phyloP scores from a whole-genome alignment of 2,888 invertebrate species.

The Stegophylla sp. region DNA sequence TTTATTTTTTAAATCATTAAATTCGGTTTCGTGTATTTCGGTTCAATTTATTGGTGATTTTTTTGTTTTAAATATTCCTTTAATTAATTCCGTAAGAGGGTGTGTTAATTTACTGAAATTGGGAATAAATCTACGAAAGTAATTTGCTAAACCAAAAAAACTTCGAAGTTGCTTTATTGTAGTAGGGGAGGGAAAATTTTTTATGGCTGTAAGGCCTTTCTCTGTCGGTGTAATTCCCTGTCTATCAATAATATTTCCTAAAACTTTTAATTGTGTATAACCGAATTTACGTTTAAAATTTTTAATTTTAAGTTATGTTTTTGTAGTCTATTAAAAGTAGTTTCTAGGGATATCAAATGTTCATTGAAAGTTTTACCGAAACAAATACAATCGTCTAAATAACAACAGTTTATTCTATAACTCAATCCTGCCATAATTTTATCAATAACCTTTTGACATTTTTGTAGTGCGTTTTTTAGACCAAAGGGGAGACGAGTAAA shows the following conservation, averaged over 20 bases:
- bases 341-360: neutral
- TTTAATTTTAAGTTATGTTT: neutral
- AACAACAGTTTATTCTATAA: neutral
- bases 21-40: neutral
- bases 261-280: neutral
- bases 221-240: neutral
- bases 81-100: too few species aligned
- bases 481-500: neutral
- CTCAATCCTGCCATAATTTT: neutral
- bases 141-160: slow-evolving; percentile 2
- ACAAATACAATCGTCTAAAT: neutral
- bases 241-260: neutral
- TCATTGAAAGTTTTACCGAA: neutral
- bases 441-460: neutral
- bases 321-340: neutral
- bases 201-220: neutral
- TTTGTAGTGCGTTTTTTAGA: neutral
- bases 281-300: neutral
- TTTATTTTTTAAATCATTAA: neutral
- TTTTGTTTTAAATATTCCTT: too few species aligned
- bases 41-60: neutral
- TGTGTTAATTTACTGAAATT: too few species aligned
- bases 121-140: slow-evolving; percentile 29
- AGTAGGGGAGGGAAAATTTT: neutral
- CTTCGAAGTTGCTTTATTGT: neutral